Percentiles rank a stretch among this genome's conserved stretches.
Evolutionary conservation across 2,113 vertebrate species (phyloP).

Genomic region (Leptosomus discolor): DNA sequence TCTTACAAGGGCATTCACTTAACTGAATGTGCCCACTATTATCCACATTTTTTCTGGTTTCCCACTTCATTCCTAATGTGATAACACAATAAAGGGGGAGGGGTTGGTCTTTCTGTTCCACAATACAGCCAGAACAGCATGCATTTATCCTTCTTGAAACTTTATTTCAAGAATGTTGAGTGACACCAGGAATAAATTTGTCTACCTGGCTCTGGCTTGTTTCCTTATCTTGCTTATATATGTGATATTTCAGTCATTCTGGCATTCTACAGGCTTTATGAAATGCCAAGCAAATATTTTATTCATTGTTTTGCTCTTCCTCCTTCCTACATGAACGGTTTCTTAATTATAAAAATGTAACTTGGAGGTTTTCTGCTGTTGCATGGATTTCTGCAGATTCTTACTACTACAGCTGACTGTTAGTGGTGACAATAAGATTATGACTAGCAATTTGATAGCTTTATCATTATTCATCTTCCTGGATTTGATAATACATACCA

Average conservation of each 20-base stretch:
- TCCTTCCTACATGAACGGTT: background rate
- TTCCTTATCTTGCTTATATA: background rate
- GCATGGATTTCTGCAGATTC: background rate
- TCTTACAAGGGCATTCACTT: background rate
- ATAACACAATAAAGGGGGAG: background rate
- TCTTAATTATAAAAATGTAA: background rate
- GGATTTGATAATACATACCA: background rate
- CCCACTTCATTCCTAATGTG: background rate
- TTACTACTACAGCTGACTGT: background rate
- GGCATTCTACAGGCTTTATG: background rate
- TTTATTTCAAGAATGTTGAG: background rate
- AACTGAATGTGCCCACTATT: accelerated
- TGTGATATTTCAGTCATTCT: background rate
- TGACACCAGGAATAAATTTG: background rate
- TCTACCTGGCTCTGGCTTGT: background rate
- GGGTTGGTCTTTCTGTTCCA: background rate
- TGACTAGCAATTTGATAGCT: background rate
- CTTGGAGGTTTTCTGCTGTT: background rate
- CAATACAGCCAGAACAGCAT: background rate
- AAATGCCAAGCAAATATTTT: conserved; percentile 51
- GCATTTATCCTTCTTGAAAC: background rate
- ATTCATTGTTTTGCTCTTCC: conserved; percentile 20
- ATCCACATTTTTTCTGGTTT: background rate
- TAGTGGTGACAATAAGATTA: background rate
- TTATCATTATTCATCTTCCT: background rate